Percentiles rank a stretch among this genome's conserved stretches.
These are phyloP conservation scores for Atherinomorus stipes DNA, from an alignment of 2,113 vertebrate species.

Conservation along the genomic window DNA sequence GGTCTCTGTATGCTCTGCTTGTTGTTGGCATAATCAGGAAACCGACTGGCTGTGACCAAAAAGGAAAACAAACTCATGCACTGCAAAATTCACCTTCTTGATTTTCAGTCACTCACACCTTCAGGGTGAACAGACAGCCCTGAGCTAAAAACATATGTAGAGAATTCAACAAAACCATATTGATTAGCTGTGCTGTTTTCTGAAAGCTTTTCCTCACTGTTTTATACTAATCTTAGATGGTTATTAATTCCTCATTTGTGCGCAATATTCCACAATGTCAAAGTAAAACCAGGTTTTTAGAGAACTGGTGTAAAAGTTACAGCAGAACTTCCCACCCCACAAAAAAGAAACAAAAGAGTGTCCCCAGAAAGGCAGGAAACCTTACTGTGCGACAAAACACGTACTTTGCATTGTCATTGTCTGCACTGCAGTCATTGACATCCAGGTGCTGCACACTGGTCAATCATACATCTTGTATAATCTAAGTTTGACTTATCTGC, in stretches of 20 bases:
- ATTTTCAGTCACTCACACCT: constrained; percentile 7
- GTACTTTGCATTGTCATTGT: no score
- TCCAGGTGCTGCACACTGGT: no score
- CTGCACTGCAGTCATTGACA: no score
- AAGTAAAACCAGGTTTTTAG: no score
- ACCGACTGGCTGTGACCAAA: constrained; percentile 11
- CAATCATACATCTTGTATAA: no score
- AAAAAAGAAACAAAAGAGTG: no score
- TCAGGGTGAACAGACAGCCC: not conserved
- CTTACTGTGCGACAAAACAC: no score
- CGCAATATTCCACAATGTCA: not conserved
- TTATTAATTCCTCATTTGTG: not conserved
- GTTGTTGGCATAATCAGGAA: constrained; percentile 2
- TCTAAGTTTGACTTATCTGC: no score
- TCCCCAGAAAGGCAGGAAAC: no score
- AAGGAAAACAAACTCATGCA: not conserved
- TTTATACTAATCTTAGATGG: not conserved
- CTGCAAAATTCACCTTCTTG: not conserved
- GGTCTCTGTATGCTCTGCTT: not conserved
- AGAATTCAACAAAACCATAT: not conserved
- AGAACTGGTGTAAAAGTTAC: no score
- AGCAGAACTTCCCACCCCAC: no score
- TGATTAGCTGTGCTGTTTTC: not conserved
- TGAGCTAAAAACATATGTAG: not conserved
- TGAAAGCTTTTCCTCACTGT: not conserved